These are phyloP conservation scores for Aviceda subcristata DNA, from an alignment of 2,113 vertebrate species.

Conservation along the genomic window DNA sequence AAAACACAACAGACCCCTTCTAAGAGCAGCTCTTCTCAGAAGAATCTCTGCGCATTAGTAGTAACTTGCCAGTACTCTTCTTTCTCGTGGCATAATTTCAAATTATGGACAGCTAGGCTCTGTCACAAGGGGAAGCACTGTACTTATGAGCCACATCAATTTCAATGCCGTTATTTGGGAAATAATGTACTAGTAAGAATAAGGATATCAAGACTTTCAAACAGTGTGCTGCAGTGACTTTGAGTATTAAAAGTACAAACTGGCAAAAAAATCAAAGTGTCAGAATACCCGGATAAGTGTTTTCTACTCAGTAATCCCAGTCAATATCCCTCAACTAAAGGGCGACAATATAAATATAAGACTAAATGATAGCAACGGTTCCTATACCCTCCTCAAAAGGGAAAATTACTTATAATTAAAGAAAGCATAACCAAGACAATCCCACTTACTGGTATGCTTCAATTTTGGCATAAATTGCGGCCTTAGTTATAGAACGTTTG, in stretches of 20 bases:
- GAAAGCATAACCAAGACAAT: neutral
- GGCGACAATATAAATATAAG: neutral
- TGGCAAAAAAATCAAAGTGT: rapidly evolving
- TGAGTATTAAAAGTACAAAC: neutral
- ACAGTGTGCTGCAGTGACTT: neutral
- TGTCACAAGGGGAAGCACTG: neutral
- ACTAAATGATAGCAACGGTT: neutral
- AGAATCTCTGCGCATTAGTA: neutral
- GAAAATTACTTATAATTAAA: neutral
- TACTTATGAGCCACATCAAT: neutral
- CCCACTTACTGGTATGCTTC: neutral
- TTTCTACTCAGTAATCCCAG: neutral
- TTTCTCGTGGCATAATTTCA: neutral
- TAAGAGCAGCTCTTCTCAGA: neutral
- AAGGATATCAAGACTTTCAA: neutral
- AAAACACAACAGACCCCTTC: neutral
- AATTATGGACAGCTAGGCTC: neutral
- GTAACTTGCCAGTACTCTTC: neutral
- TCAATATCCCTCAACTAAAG: neutral
- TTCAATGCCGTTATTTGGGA: neutral
- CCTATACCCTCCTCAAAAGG: neutral
- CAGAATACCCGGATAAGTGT: neutral
- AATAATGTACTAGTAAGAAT: neutral
- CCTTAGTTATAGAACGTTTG: neutral
- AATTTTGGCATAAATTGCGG: neutral